These are phyloP conservation scores for Pantherophis alleghaniensis DNA, from an alignment of 2,797 vertebrate genomes.

Conservation along the genomic window DNA sequence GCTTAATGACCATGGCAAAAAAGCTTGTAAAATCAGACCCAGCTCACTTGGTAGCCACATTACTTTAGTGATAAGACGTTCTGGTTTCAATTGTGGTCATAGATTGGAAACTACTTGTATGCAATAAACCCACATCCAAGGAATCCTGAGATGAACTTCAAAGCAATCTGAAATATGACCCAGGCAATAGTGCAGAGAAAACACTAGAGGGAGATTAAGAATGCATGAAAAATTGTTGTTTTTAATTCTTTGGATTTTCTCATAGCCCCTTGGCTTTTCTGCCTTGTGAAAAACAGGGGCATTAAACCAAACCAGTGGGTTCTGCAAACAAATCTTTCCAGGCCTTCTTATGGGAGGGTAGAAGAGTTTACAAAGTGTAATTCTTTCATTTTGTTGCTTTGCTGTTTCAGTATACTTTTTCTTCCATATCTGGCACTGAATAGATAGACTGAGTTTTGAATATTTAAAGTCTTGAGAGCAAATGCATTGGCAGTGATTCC, in stretches of 20 bases:
- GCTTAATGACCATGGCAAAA: not conserved
- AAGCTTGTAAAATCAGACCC: not conserved
- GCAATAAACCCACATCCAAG: not conserved
- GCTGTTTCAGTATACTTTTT: slow-evolving; percentile 47
- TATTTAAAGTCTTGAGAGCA: slow-evolving; percentile 56
- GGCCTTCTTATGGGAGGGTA: not conserved
- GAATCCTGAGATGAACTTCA: not conserved
- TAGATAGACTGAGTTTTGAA: slow-evolving; percentile 43
- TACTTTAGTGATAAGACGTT: not conserved
- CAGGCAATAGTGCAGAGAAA: not conserved
- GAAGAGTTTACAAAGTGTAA: not conserved
- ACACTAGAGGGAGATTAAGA: not conserved
- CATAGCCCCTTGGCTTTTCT: not conserved
- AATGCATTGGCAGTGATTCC: slow-evolving; percentile 57
- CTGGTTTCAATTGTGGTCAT: not conserved
- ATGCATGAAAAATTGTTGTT: not conserved
- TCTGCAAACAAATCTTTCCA: not conserved
- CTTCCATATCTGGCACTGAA: slow-evolving; percentile 52
- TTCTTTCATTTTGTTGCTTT: slow-evolving; percentile 47
- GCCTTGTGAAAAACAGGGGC: not conserved
- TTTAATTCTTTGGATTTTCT: not conserved
- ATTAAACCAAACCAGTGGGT: not conserved
- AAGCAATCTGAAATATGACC: not conserved
- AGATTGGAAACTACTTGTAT: not conserved
- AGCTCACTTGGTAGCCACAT: not conserved